Percentiles rank a stretch among this genome's conserved stretches.
Evolutionary conservation across 2,888 invertebrate species (phyloP).

Genomic region (Mythimna ferrago): DNA sequence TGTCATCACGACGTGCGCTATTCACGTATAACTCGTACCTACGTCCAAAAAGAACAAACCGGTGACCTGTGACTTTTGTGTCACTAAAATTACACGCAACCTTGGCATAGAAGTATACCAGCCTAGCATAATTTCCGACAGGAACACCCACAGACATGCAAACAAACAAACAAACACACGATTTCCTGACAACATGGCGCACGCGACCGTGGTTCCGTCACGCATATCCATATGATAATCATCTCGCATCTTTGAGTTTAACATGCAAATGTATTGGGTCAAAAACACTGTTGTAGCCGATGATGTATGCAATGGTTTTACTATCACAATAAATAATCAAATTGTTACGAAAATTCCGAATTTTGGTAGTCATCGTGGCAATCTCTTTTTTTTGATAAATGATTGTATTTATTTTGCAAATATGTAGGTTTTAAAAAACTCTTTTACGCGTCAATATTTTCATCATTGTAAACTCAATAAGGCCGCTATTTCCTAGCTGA

Average conservation of each 20-base stretch:
- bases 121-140: conserved; percentile 28
- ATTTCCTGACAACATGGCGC: conserved; percentile 43
- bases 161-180: conserved; percentile 50
- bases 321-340: neutral
- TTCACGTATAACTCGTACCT: neutral
- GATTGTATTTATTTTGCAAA: too few species aligned
- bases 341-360: too few species aligned
- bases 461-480: too few species aligned
- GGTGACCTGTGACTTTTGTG: neutral
- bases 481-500: too few species aligned
- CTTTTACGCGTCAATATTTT: too few species aligned
- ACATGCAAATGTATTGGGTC: conserved; percentile 30
- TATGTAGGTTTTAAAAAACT: too few species aligned
- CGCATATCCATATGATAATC: conserved; percentile 46
- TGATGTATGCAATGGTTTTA: neutral
- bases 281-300: conserved; percentile 21
- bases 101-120: conserved; percentile 39
- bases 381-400: too few species aligned
- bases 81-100: conserved; percentile 1
- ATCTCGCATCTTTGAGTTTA: conserved; percentile 4
- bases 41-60: neutral
- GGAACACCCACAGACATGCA: conserved; percentile 41
- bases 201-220: conserved; percentile 50
- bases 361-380: too few species aligned
- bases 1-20: neutral